These are phyloP conservation scores for Harlomillsia oculata DNA, from an alignment of 1,140 invertebrate species.

Conservation along the genomic window DNA sequence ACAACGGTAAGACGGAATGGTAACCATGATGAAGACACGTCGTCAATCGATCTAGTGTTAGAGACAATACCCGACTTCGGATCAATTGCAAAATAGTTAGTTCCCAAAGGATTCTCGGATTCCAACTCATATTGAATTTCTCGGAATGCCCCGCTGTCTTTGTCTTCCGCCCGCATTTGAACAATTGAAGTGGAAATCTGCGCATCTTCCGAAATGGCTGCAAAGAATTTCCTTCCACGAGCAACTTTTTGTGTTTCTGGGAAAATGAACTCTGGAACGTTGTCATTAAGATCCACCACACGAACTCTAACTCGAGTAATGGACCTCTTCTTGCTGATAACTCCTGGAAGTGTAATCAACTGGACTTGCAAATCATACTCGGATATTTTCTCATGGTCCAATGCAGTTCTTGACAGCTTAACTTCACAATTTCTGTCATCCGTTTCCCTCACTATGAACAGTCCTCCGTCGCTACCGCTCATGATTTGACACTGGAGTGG, in stretches of 20 bases:
- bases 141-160: conserved; percentile 68
- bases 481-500: conserved; percentile 63
- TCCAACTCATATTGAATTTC: conserved; percentile 55
- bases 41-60: conserved; percentile 59
- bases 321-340: conserved; percentile 62
- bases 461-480: conserved; percentile 55
- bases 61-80: conserved; percentile 59
- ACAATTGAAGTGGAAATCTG: conserved; percentile 59
- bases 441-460: conserved; percentile 62
- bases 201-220: conserved; percentile 58
- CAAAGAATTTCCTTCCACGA: conserved; percentile 52
- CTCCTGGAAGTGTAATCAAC: conserved; percentile 61
- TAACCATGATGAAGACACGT: conserved; percentile 49
- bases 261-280: conserved; percentile 65
- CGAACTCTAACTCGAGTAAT: conserved; percentile 65
- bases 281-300: conserved; percentile 78
- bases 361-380: conserved; percentile 65
- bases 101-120: conserved; percentile 41
- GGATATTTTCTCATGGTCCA: conserved; percentile 65
- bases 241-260: conserved; percentile 42
- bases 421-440: conserved; percentile 69
- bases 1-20: conserved; percentile 63
- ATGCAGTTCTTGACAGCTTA: conserved; percentile 51
- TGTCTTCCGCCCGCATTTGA: conserved; percentile 68
- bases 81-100: conserved; percentile 60